Evolutionary conservation across 2,113 vertebrate species (phyloP).

Genomic region (Reinhardtius hippoglossoides): DNA sequence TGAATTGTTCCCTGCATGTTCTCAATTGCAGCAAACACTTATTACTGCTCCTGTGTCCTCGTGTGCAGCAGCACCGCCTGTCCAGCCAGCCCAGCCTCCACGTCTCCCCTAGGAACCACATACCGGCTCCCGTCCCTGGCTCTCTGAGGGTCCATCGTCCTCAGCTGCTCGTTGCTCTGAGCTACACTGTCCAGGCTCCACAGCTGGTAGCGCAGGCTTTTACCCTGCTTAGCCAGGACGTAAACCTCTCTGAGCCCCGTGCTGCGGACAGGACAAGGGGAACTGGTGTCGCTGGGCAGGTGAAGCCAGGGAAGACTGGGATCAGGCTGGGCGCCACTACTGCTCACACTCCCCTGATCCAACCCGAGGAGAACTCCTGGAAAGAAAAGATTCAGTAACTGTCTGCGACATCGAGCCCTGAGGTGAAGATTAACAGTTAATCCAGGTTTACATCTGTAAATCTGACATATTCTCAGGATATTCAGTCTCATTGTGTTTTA

Average conservation of each 20-base stretch:
- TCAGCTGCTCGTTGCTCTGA: conserved; percentile 89
- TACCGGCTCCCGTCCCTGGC: conserved; percentile 82
- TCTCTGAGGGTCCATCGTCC: conserved; percentile 84
- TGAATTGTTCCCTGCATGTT: background rate
- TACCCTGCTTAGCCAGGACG: conserved; percentile 89
- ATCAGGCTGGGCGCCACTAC: conserved; percentile 47
- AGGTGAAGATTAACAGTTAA: background rate
- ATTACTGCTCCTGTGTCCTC: conserved; percentile 24
- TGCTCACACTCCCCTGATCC: conserved; percentile 48
- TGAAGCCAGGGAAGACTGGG: conserved; percentile 77
- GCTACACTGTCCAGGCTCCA: conserved; percentile 83
- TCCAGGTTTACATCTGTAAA: too few species aligned
- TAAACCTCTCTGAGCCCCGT: conserved; percentile 61
- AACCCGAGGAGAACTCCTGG: conserved; percentile 80
- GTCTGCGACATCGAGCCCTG: too few species aligned
- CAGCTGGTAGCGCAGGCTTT: conserved; percentile 89
- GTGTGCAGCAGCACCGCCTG: conserved; percentile 84
- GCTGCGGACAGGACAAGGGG: conserved; percentile 34
- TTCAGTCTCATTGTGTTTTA: too few species aligned
- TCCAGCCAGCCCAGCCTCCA: conserved; percentile 86
- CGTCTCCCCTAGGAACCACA: conserved; percentile 85
- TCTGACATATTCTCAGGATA: too few species aligned
- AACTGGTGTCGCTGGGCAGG: conserved; percentile 19
- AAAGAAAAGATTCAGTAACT: background rate
- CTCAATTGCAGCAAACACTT: background rate